A percentile compares a stretch with the other conserved stretches of the same genome.
Conservation (phyloP, 1,140 invertebrate genomes). For the Philopotamus ludificatus region DNA sequence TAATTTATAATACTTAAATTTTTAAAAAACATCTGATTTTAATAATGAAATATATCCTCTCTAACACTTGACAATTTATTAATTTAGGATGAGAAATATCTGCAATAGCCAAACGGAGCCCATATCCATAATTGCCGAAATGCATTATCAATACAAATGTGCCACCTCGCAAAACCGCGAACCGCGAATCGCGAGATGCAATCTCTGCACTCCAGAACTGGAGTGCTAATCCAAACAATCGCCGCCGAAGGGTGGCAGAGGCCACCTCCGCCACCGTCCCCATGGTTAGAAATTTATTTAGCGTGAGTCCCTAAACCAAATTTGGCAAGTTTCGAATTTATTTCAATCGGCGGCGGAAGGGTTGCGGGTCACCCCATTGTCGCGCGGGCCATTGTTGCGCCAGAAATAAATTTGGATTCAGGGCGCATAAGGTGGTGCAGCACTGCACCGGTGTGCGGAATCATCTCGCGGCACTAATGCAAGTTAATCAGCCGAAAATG, state of each 20-base stretch:
- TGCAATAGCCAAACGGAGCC: too few species aligned
- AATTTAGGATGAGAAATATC: too few species aligned
- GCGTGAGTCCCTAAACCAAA: slow-evolving; percentile 37
- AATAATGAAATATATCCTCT: too few species aligned
- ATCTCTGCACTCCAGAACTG: slow-evolving; percentile 33
- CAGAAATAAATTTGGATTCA: slow-evolving; percentile 18
- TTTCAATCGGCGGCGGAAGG: slow-evolving; percentile 23
- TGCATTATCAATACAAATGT: too few species aligned
- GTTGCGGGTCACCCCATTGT: slow-evolving; percentile 4
- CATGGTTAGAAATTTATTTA: slow-evolving; percentile 41
- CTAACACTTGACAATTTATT: too few species aligned
- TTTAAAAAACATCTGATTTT: too few species aligned
- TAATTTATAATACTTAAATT: too few species aligned
- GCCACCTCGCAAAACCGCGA: neutral
- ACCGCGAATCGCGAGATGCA: neutral
- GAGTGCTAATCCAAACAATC: slow-evolving; percentile 38
- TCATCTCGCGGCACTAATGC: slow-evolving; percentile 21
- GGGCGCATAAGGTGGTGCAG: neutral
- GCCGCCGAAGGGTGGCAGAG: slow-evolving; percentile 21
- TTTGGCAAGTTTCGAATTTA: slow-evolving; percentile 33
- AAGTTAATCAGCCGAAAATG: slow-evolving; percentile 32
- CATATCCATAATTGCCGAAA: too few species aligned
- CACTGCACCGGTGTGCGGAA: slow-evolving; percentile 4
- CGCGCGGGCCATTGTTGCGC: neutral
- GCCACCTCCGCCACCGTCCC: slow-evolving; percentile 25